A percentile compares a stretch with the other conserved stretches of the same genome.
phyloP scores from a whole-genome alignment of 2,113 vertebrate genomes.

The Mus pahari region DNA sequence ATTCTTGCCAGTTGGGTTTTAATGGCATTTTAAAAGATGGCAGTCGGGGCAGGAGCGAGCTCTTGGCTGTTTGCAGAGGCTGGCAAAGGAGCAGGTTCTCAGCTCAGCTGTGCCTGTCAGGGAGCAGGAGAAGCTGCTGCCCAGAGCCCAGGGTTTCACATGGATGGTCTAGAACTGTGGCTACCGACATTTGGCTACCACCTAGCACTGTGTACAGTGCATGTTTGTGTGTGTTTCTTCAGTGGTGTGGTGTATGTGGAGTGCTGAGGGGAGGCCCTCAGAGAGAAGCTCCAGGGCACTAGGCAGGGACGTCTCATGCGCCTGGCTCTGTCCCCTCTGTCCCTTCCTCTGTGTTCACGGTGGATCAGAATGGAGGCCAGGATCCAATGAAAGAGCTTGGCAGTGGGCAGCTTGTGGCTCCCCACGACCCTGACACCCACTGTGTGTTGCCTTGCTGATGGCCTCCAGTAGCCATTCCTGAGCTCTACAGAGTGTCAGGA shows the following conservation, averaged over 20 bases:
- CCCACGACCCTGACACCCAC: not conserved
- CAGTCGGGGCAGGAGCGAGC: not conserved
- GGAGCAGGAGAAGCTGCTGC: not conserved
- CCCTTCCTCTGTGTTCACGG: not conserved
- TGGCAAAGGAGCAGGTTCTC: not conserved
- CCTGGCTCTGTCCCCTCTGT: not conserved
- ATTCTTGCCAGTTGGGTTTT: not conserved
- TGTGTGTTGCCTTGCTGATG: too few species aligned
- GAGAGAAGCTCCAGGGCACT: not conserved
- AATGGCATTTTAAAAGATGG: not conserved
- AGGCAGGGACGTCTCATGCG: not conserved
- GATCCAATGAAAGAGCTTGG: not conserved
- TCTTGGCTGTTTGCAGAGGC: not conserved
- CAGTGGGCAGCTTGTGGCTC: not conserved
- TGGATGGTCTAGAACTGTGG: not conserved
- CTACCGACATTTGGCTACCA: not conserved
- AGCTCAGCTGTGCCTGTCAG: not conserved
- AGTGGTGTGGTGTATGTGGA: not conserved
- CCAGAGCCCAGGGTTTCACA: not conserved
- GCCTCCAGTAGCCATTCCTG: not conserved
- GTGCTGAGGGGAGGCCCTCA: not conserved
- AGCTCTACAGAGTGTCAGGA: not conserved
- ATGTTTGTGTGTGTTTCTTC: not conserved
- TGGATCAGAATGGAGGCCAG: not conserved
- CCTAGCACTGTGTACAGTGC: too few species aligned